Conservation (phyloP, 2,888 invertebrate species). For the Tineola bisselliella region DNA sequence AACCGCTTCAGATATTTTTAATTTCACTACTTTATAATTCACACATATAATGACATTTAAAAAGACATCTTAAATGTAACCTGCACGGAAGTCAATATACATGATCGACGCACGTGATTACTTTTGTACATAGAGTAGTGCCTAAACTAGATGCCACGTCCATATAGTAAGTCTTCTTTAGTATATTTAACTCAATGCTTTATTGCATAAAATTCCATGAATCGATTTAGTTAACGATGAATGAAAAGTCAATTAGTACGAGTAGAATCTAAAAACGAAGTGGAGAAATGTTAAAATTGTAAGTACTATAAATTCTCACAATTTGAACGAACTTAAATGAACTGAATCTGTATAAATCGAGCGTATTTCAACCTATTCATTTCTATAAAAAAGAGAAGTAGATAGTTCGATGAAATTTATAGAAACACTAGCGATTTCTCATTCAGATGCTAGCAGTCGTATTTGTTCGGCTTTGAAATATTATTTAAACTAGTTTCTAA, state of each 20-base stretch:
- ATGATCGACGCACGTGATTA: no score
- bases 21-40: neutral
- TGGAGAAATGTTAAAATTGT: neutral
- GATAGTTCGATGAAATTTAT: neutral
- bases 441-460: neutral
- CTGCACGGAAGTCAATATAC: no score
- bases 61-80: no score
- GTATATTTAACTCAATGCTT: no score
- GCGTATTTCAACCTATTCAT: constrained; percentile 4
- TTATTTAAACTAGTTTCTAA: neutral
- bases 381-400: neutral
- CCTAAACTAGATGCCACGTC: no score
- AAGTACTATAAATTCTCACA: neutral
- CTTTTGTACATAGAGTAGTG: no score
- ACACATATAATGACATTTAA: no score
- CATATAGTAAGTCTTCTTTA: no score
- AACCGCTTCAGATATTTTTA: no score
- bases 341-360: neutral
- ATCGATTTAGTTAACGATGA: no score
- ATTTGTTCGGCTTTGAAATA: neutral
- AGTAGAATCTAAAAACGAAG: neutral
- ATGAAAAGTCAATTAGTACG: neutral
- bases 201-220: neutral
- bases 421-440: neutral
- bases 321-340: neutral